A percentile compares a stretch with the other conserved stretches of the same genome.
phyloP scores from a whole-genome alignment of 1,140 invertebrate genomes.

The Bombus pyrosoma region DNA sequence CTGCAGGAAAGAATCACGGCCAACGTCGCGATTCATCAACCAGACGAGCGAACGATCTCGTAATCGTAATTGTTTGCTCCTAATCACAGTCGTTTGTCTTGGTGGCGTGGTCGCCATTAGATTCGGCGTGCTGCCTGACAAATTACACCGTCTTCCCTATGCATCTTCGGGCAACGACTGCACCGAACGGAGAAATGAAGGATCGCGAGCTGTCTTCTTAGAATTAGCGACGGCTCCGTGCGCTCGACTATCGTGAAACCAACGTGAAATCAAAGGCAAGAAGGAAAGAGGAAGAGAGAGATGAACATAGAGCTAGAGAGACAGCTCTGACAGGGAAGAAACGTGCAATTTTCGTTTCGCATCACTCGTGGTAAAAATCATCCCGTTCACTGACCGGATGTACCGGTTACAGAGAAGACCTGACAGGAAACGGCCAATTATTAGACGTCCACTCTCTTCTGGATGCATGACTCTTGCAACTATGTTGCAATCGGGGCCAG shows the following conservation, averaged over 20 bases:
- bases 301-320: neutral
- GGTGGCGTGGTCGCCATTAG: slow-evolving; percentile 29
- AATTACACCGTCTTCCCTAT: slow-evolving; percentile 35
- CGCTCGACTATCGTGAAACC: neutral
- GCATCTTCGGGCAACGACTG: slow-evolving; percentile 2
- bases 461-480: slow-evolving; percentile 6
- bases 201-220: slow-evolving; percentile 27
- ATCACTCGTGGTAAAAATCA: slow-evolving; percentile 28
- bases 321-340: slow-evolving; percentile 22
- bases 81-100: slow-evolving; percentile 41
- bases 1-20: neutral
- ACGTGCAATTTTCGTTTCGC: slow-evolving; percentile 43
- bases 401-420: slow-evolving; percentile 22
- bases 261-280: neutral
- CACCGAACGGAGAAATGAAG: slow-evolving; percentile 28
- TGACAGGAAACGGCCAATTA: slow-evolving; percentile 34
- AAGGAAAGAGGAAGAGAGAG: neutral
- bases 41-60: slow-evolving; percentile 8
- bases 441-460: neutral
- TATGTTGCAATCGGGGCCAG: neutral
- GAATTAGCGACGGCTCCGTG: slow-evolving; percentile 2
- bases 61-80: slow-evolving; percentile 39
- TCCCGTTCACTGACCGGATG: slow-evolving; percentile 28
- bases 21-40: slow-evolving; percentile 21
- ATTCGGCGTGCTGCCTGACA: slow-evolving; percentile 42